Percentiles rank a stretch among this genome's conserved stretches.
Evolutionary conservation across 2,797 vertebrate species (phyloP).

Genomic region (Miichthys miiuy): DNA sequence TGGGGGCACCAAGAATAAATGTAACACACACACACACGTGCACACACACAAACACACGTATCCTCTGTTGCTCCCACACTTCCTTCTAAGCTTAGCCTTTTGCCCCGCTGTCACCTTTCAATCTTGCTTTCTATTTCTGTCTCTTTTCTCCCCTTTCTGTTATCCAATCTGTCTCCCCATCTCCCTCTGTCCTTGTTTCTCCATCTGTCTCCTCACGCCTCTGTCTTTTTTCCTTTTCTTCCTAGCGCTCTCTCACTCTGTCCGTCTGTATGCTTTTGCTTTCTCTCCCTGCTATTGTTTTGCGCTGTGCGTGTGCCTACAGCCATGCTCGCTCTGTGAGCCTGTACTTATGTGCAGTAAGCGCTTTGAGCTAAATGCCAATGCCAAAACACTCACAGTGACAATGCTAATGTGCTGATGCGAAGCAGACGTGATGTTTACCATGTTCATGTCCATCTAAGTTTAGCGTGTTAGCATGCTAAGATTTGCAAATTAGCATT

Average conservation of each 20-base stretch:
- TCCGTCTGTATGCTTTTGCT: neutral
- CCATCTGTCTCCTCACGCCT: constrained; percentile 10
- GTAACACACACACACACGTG: neutral
- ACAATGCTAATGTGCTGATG: no score
- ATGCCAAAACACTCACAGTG: neutral
- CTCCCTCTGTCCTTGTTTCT: neutral
- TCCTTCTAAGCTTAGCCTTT: constrained; percentile 21
- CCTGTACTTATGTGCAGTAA: neutral
- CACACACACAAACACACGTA: neutral
- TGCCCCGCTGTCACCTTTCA: constrained; percentile 47
- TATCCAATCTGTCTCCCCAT: constrained; percentile 3
- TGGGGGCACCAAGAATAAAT: constrained; percentile 20
- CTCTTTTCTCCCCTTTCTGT: constrained; percentile 25
- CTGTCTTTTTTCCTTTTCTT: neutral
- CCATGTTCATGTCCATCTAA: neutral
- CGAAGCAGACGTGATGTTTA: neutral
- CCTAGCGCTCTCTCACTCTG: neutral
- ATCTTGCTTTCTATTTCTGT: constrained; percentile 13
- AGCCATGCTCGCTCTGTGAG: neutral
- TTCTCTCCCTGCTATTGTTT: neutral
- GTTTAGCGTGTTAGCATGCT: neutral
- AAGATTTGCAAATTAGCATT: neutral
- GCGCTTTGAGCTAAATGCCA: neutral
- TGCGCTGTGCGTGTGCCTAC: neutral
- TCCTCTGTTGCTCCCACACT: constrained; percentile 10